Evolutionary conservation across 2,113 vertebrate genomes (phyloP).

Genomic region (Athene noctua): DNA sequence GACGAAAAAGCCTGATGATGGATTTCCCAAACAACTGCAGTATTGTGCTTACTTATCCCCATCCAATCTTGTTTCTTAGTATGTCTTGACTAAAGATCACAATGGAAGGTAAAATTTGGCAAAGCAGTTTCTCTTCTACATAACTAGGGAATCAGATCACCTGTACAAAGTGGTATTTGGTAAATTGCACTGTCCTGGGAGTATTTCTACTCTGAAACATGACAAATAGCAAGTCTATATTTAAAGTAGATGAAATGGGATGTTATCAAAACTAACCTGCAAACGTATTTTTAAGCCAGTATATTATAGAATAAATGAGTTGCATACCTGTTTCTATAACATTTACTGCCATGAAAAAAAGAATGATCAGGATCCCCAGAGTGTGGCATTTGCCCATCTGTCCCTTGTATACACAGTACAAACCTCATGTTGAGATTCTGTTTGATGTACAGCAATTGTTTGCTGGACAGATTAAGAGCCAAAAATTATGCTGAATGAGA

Average conservation of each 20-base stretch:
- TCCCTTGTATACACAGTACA: neutral
- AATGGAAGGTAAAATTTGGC: constrained; percentile 8
- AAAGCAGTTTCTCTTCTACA: neutral
- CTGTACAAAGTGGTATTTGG: constrained; percentile 38
- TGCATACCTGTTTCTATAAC: constrained; percentile 49
- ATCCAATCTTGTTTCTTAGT: neutral
- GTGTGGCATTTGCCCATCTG: constrained; percentile 44
- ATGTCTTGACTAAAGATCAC: neutral
- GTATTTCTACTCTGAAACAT: constrained; percentile 39
- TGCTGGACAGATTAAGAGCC: constrained; percentile 38
- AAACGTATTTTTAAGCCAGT: constrained; percentile 34
- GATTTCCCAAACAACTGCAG: neutral
- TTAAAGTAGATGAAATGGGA: neutral
- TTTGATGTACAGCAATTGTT: constrained; percentile 24
- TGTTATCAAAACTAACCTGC: constrained; percentile 16
- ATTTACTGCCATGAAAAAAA: constrained; percentile 39
- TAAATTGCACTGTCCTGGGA: constrained; percentile 53
- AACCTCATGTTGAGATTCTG: constrained; percentile 59
- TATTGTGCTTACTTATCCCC: constrained; percentile 7
- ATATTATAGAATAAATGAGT: constrained; percentile 43
- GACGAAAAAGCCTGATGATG: neutral
- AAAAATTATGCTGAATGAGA: constrained; percentile 35
- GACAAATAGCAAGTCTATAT: constrained; percentile 1
- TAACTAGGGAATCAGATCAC: constrained; percentile 1
- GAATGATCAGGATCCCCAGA: constrained; percentile 34